These are phyloP conservation scores for Bombus pascuorum DNA, from an alignment of 1,140 invertebrate genomes.

Conservation along the genomic window DNA sequence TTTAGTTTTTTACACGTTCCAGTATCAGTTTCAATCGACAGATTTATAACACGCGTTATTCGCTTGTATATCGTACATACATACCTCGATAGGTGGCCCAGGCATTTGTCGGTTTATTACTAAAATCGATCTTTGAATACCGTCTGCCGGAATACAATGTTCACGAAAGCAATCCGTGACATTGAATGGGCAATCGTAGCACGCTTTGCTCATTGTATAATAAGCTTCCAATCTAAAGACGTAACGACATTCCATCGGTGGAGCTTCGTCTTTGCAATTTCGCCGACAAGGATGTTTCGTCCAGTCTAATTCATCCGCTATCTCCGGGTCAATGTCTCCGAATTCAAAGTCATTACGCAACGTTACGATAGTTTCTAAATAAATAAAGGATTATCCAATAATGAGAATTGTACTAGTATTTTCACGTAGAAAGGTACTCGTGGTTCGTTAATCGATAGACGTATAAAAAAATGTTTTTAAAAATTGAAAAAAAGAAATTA, in stretches of 20 bases:
- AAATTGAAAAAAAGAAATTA: too few relatives aligned
- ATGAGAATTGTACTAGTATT: neutral
- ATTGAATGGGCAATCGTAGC: conserved; percentile 91
- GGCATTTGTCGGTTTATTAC: conserved; percentile 94
- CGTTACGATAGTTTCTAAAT: conserved; percentile 48
- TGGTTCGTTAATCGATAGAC: neutral
- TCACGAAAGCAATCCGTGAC: conserved; percentile 88
- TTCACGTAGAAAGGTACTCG: neutral
- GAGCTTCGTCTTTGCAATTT: conserved; percentile 81
- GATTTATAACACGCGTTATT: neutral
- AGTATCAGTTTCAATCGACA: neutral
- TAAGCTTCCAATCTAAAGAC: conserved; percentile 90
- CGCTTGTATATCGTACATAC: neutral
- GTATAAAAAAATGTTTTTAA: too few relatives aligned
- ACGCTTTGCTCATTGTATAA: conserved; percentile 93
- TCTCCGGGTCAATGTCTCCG: conserved; percentile 33
- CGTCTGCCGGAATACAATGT: conserved; percentile 93
- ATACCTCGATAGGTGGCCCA: conserved; percentile 91
- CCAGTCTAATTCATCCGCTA: conserved; percentile 53
- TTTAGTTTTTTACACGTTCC: neutral
- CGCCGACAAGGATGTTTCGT: conserved; percentile 82
- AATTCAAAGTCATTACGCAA: conserved; percentile 25
- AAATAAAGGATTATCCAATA: neutral
- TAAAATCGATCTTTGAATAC: conserved; percentile 87
- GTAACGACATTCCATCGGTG: conserved; percentile 88